These are phyloP conservation scores for Pantala flavescens DNA, from an alignment of 1,140 invertebrate genomes.

Conservation along the genomic window DNA sequence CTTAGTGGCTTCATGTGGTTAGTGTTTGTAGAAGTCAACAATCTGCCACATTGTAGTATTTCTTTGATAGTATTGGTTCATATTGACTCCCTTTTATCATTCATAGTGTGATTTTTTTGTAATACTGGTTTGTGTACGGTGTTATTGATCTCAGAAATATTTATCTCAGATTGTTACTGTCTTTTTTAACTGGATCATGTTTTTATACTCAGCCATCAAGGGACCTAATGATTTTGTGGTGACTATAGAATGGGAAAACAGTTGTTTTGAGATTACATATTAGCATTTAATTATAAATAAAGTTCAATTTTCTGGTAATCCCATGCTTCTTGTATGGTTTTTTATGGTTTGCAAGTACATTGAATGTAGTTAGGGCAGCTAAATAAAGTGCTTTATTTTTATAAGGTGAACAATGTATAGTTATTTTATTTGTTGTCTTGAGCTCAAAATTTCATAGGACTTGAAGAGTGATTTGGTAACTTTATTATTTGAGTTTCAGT, in stretches of 20 bases:
- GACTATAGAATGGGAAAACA: neutral
- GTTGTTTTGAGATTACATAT: neutral
- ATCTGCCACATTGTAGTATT: neutral
- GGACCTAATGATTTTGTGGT: neutral
- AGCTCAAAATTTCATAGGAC: no score
- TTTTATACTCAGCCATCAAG: neutral
- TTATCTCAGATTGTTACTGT: neutral
- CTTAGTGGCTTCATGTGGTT: neutral
- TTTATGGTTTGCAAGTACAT: neutral
- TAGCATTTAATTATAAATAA: neutral
- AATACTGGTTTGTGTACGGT: neutral
- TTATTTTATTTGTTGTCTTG: neutral
- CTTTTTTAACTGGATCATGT: neutral
- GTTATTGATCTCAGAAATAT: conserved; percentile 1
- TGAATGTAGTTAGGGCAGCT: neutral
- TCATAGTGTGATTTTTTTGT: neutral
- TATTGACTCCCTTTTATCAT: neutral
- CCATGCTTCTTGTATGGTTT: neutral
- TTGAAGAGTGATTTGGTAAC: no score
- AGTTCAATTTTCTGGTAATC: conserved; percentile 3
- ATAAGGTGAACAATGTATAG: neutral
- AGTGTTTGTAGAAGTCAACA: neutral
- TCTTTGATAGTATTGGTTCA: neutral
- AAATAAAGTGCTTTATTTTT: neutral
- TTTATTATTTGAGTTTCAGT: no score